Evolutionary conservation across 2,113 vertebrate genomes (phyloP), one percentile per base, ranked within the genome.

Genomic region (Dasyprocta punctata): DNA sequence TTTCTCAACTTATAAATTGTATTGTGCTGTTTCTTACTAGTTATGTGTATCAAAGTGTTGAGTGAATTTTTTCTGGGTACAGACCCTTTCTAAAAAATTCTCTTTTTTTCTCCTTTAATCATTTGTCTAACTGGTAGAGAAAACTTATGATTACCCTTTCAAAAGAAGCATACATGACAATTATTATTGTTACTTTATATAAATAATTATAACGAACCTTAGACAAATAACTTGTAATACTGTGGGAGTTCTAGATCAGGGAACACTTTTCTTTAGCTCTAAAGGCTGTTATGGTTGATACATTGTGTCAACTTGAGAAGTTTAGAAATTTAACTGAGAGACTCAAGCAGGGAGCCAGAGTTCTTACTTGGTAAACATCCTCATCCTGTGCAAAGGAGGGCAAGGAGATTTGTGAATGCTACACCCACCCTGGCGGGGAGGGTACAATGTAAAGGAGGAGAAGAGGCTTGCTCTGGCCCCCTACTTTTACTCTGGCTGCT

Each of bases 191-290:
- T 92, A 8, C 92, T 80, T 92, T 73, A 38, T 90, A 38, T 75
- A 65, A 90, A 84, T 90, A 87, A 90, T 78, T 54, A n/a, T 47
- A 83, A 89, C 41, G 82, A 95, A 86, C 44, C 69, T 86, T 83
- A 86, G 61, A 86, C 73, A 90, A 58, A 16, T 78, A 96, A 81
- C 33, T 86, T 86, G 12, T n/a, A 26, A 97, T n/a, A 87, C 2
- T 28, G n/a, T 87, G 44, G 83, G 44, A 86, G 65, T 90, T 65
- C 41, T 58, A 90, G 26, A 86, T 33, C 52, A 86, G 52, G 36
- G 89, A 92, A 83, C 11, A 36, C 84, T 86, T 73, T 92, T 83
- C 63, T 83, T 47, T 49, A 20, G 41, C 65, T 54, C 47, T 77
- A 86, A 78, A 52, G 33, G 30, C 49, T 33, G 16, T 49, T n/a